phyloP scores from a whole-genome alignment of 2,797 vertebrate species.

The Paratrypauchen microcephalus region DNA sequence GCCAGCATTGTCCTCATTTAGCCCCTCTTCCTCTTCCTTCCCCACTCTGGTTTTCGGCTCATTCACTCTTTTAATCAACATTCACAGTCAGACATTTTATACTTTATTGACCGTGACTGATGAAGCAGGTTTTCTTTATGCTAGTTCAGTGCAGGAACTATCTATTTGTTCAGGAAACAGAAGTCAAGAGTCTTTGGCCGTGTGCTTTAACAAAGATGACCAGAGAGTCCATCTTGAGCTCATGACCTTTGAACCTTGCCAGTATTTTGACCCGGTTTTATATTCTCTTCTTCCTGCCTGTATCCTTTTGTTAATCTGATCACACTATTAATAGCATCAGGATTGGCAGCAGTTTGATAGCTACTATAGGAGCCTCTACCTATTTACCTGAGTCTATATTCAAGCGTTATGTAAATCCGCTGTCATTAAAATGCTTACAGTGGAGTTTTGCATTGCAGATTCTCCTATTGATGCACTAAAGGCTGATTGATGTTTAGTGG shows the following conservation, averaged over 20 bases:
- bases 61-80: background rate
- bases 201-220: constrained; percentile 25
- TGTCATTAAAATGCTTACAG: constrained; percentile 7
- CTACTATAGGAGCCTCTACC: constrained; percentile 11
- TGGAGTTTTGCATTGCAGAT: constrained; percentile 48
- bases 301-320: constrained; percentile 16
- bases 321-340: constrained; percentile 18
- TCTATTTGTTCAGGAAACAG: constrained; percentile 8
- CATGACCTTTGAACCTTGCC: constrained; percentile 47
- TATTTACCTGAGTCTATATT: constrained; percentile 32
- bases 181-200: constrained; percentile 27
- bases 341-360: constrained; percentile 6
- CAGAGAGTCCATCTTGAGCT: constrained; percentile 35
- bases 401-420: constrained; percentile 36
- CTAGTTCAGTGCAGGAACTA: constrained; percentile 28
- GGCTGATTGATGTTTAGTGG: constrained; percentile 33
- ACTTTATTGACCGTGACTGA: constrained; percentile 5
- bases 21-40: background rate
- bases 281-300: constrained; percentile 1
- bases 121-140: constrained; percentile 19
- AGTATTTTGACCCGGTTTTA: constrained; percentile 26
- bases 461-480: constrained; percentile 20
- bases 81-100: constrained; percentile 11
- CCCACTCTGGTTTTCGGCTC: constrained; percentile 10
- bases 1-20: constrained; percentile 12